Base-by-base conservation (phyloP, 2,113 vertebrate genomes). In the Neolamprologus hecqui region DNA sequence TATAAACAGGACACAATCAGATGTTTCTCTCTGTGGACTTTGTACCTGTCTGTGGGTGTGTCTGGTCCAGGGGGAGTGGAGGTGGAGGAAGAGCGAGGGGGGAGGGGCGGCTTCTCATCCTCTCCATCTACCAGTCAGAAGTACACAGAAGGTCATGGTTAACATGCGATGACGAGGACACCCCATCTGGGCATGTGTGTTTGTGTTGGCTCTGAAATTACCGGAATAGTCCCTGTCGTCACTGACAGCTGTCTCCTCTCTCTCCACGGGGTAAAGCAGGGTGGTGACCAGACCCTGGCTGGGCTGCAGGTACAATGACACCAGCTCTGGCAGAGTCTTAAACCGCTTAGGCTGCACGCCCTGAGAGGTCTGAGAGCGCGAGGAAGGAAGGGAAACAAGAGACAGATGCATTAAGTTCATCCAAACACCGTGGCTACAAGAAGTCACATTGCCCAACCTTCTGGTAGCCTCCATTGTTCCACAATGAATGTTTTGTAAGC, bases 251-350 rank as follows among this genome's bases (percentile, higher is more conserved):
- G 79, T 94, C 82, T 99, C 98, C 77, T 99, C 98, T 83, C 97
- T 92, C 86, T 99, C 98, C n/a, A 99, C 98, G 0, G 98, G 90
- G 88, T 97, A 97, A 53, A 99, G 97, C 82, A 99, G 94, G 7
- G 98, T 97, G 42, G 97, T 98, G 79, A 99, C 98, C n/a, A 99
- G 97, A 45, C 98, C 98, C 94, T 99, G 98, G 89, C 96, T 98
- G 58, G 98, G 98, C 95, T 99, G 98, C 58, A 98, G 97, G 57
- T 99, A 99, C 53, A 98, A 92, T 17, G 96, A 96, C 33, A 99
- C 97, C 89, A 99, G 94, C 92, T 99, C 98, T 0, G 96, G 94
- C 68, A 99, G 94, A 0, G 97, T 98, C 96, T 98, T 97, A 93
- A 98, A 99, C 7, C 98, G 97, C 55, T 98, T 96, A 3, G 98